Evolutionary conservation across 2,797 vertebrate species (phyloP), one percentile per base, ranked within the genome.

Genomic region (Poecile montanus): DNA sequence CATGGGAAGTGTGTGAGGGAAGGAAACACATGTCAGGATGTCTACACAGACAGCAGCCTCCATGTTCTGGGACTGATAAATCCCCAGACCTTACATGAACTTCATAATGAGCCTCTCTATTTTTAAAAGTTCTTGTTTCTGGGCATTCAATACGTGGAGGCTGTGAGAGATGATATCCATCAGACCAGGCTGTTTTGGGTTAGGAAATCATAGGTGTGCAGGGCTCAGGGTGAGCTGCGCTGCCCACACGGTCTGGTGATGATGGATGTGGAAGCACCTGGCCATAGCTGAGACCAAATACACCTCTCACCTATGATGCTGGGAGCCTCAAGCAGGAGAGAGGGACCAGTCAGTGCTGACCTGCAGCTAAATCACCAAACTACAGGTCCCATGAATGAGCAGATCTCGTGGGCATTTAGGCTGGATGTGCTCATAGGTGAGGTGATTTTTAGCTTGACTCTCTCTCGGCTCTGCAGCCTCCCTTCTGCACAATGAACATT

Each of bases 171-270:
- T 26, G 4, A 26, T 6, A 7, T 30, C 26, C 36, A 62, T 10
- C 42, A 47, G 25, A n/a, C 2, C 1, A 7, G 45, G 29, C 11
- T 80, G 19, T 14, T 85, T 68, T 4, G 3, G 38, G 17, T 56
- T 13, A 47, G 58, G 50, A 81, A 85, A 61, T 81, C 47, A 27
- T 38, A 15, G 36, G 12, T 42, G 30, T 60, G 29, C n/a, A 18
- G 22, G 7, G 15, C 2, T 4, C 51, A 61, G 48, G 18, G 25
- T 71, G 44, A 85, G 38, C 54, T 50, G 53, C 0, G 0, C 63
- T 92, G 40, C 36, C n/a, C 44, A 42, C 45, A 9, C 0, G 0
- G 15, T 19, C 34, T 0, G 0, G 38, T 13, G 22, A 17, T 27
- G 22, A 40, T 2, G 4, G 53, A 7, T 0, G 0, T 11, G 45